Base-by-base conservation (phyloP, 1,140 invertebrate species). In the Pinna nobilis region DNA sequence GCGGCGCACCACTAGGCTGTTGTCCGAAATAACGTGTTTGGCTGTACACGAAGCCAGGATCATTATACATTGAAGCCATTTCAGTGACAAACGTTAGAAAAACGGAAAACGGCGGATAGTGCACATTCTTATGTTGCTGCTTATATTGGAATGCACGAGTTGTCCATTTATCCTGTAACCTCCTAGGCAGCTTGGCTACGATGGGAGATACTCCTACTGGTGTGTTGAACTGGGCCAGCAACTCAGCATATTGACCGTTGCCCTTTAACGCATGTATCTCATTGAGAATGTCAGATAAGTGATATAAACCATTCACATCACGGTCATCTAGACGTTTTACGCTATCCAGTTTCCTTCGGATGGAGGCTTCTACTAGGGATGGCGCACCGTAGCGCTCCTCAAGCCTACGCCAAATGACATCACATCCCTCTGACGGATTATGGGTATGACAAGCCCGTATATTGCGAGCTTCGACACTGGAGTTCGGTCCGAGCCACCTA, bases 151-250 rank as follows among this genome's bases (percentile, higher is more conserved):
- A 59, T 33, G 59, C 67, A 25, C n/a, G 15, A 9, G 2, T n/a
- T 18, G 44, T 71, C 74, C 74, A 76, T 65, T 71, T 76, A 11
- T 72, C 68, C 35, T 76, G 74, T 3, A 76, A n/a, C n/a, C 25
- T 33, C 15, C 57, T 7, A 3, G 68, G 59, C 25, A 65, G 66
- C 41, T 75, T 75, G n/a, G 23, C 18, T 0, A 70, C 73, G 1
- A 70, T 37, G 4, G 73, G 66, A 25, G 13, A 11, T 28, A 75
- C 25, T 3, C 66, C 65, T 0, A 30, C 47, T 4, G 66, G 60
- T 33, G 72, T 20, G 44, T 70, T 35, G 32, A 60, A 70, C 23
- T 70, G 55, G 11, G 51, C 32, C 30, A 53, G 68, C 11, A 60
- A 28, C 3, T 30, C 15, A 6, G 49, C 33, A 25, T 65, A 74